Evolutionary conservation across 2,888 invertebrate genomes (phyloP).

Genomic region (Exocentrus adspersus): DNA sequence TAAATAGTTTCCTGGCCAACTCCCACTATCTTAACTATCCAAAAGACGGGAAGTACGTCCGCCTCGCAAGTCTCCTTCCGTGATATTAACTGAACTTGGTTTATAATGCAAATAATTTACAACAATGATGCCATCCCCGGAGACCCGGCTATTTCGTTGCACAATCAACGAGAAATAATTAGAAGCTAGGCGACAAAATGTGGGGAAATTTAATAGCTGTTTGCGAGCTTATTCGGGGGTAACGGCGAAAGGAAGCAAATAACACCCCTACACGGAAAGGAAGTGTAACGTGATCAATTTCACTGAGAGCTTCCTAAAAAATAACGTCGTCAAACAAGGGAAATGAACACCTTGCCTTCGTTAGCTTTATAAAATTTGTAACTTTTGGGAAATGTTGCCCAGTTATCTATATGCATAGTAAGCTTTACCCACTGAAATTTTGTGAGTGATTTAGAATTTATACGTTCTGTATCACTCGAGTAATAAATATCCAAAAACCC

Average conservation of each 20-base stretch:
- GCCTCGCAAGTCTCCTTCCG: not conserved
- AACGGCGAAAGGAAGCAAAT: not conserved
- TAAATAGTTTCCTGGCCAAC: no score
- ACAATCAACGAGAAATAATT: not conserved
- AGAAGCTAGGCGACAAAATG: slow-evolving; percentile 15
- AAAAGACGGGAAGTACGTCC: not conserved
- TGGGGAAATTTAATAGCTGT: slow-evolving; percentile 19
- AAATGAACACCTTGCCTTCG: no score
- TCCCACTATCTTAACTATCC: no score
- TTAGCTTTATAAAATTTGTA: no score
- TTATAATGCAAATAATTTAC: not conserved
- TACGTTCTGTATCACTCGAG: no score
- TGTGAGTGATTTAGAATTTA: no score
- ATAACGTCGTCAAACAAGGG: not conserved
- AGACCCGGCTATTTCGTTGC: not conserved
- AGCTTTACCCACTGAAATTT: no score
- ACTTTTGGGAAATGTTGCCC: no score
- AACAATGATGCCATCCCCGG: not conserved
- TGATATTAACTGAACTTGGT: not conserved
- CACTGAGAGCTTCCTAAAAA: not conserved
- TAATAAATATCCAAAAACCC: no score
- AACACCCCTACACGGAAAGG: not conserved
- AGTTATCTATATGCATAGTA: no score
- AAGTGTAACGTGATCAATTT: slow-evolving; percentile 12
- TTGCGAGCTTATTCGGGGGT: not conserved